Base-by-base conservation (phyloP, 1,140 invertebrate genomes). In the Phenacoccus solenopsis region DNA sequence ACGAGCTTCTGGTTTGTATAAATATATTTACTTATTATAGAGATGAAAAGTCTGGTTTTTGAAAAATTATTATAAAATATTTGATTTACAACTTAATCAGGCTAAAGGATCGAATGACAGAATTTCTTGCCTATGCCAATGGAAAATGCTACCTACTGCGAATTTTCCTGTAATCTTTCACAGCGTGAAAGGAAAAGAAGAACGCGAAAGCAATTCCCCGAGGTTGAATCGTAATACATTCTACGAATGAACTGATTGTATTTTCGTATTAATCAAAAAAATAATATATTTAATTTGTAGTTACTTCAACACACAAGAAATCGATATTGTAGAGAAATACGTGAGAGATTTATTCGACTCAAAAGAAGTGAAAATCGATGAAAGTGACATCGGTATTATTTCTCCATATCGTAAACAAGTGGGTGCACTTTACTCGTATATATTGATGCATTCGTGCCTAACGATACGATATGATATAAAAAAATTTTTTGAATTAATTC, bases 171-270 rank as follows among this genome's bases (percentile, higher is more conserved):
- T 94, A 20, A 81, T 92, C 67, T 95, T 96, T 73, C 87, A 90
- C 78, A 92, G 91, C 10, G 82, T 96, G 1, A 79, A 83, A 74
- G 92, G 93, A 1, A 80, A 83, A 59, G 92, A 95, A 78, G 76
- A 81, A 72, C 86, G 88, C 76, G 86, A 87, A 64, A 71, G 76
- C 9, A 88, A 91, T 73, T 92, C 87, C 72, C 93, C 94, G 16
- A n/a, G n/a, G n/a, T n/a, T n/a, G n/a, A n/a, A n/a, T n/a, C n/a
- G n/a, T n/a, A n/a, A n/a, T n/a, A n/a, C n/a, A n/a, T n/a, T n/a
- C n/a, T n/a, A n/a, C n/a, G n/a, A n/a, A n/a, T n/a, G n/a, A n/a
- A n/a, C n/a, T n/a, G n/a, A n/a, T n/a, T n/a, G n/a, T n/a, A n/a
- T n/a, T n/a, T n/a, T n/a, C n/a, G n/a, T n/a, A n/a, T n/a, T n/a